Evolutionary conservation across 2,797 vertebrate genomes (phyloP).

Genomic region (Echiichthys vipera): DNA sequence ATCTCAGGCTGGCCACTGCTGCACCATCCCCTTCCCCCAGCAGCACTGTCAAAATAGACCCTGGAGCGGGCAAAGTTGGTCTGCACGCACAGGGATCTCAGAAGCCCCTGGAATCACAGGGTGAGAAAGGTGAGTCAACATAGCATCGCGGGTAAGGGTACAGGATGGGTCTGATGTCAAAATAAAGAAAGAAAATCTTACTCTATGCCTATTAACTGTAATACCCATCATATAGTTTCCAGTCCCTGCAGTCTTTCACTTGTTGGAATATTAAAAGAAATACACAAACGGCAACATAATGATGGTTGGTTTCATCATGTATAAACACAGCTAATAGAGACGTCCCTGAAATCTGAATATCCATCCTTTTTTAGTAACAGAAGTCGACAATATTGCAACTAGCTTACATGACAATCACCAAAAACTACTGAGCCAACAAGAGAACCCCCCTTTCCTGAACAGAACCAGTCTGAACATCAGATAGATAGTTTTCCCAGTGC

Average conservation of each 20-base stretch:
- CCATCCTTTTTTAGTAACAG: not conserved
- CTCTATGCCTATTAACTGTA: not conserved
- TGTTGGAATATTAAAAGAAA: not conserved
- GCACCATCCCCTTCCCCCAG: conserved; percentile 19
- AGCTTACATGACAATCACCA: conserved; percentile 7
- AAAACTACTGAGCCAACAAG: conserved; percentile 5
- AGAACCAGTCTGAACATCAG: conserved; percentile 51
- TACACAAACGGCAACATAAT: not conserved
- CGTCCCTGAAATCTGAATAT: not conserved
- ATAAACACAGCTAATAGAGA: not conserved
- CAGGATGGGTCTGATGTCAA: not conserved
- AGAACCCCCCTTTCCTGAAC: conserved; percentile 11
- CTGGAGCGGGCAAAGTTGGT: conserved; percentile 46
- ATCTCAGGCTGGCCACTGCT: conserved; percentile 40
- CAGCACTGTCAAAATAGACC: conserved; percentile 56
- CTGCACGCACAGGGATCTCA: conserved; percentile 55
- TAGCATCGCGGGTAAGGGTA: not conserved
- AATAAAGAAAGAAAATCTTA: not conserved
- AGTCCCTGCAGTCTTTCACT: not conserved
- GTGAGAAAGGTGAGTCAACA: conserved; percentile 75
- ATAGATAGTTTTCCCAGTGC: conserved; percentile 52
- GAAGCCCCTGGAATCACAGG: conserved; percentile 54
- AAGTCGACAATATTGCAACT: conserved; percentile 9
- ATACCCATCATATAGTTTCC: no score
- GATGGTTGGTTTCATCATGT: conserved; percentile 1